phyloP scores from a whole-genome alignment of 2,113 vertebrate genomes.

The Ictalurus furcatus region DNA sequence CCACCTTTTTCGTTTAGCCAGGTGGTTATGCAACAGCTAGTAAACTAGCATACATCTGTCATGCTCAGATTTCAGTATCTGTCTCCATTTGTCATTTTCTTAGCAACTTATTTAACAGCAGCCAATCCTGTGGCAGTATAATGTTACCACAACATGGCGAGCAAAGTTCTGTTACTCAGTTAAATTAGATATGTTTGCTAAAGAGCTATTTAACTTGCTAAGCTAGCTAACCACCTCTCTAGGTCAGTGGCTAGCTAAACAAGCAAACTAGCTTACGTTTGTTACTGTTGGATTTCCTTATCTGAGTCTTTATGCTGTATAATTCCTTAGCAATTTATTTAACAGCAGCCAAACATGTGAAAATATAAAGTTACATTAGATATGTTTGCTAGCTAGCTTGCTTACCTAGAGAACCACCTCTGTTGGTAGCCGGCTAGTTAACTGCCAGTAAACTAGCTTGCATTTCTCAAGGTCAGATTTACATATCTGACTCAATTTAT shows the following conservation, averaged over 20 bases:
- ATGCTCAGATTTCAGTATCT: background rate
- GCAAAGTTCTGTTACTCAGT: background rate
- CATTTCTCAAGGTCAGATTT: background rate
- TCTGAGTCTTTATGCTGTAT: background rate
- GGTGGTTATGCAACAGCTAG: background rate
- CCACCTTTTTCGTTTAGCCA: background rate
- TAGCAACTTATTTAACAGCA: background rate
- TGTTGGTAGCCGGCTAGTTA: background rate
- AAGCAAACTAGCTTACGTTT: background rate
- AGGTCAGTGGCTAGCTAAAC: background rate
- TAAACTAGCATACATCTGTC: background rate
- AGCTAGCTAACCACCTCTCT: background rate
- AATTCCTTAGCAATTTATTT: background rate
- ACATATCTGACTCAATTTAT: background rate
- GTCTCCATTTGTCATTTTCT: background rate
- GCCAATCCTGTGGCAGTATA: background rate
- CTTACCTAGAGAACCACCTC: background rate
- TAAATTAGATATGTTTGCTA: background rate
- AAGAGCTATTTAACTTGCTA: background rate
- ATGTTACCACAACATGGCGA: background rate
- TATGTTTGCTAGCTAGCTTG: background rate
- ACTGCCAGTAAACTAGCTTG: background rate
- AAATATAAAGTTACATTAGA: background rate
- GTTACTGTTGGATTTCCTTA: background rate
- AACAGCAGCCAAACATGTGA: background rate